These are phyloP conservation scores for Saimiri boliviensis DNA, from an alignment of 2,113 vertebrate genomes.

Conservation along the genomic window DNA sequence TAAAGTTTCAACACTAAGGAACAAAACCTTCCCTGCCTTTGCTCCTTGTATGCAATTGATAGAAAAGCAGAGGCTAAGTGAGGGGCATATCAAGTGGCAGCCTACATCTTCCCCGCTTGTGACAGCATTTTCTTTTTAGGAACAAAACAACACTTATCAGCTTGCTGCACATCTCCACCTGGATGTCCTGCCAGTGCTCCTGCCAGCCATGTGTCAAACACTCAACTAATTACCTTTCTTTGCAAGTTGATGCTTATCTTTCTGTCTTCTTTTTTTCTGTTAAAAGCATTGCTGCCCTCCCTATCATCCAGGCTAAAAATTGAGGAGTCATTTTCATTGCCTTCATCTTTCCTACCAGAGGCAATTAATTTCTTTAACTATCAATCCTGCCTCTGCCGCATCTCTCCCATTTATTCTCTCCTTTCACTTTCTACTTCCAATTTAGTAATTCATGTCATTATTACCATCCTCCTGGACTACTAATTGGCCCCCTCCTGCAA, in stretches of 20 bases:
- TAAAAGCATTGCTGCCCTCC: slow-evolving; percentile 22
- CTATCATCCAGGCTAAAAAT: not conserved
- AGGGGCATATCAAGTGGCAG: not conserved
- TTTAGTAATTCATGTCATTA: slow-evolving; percentile 15
- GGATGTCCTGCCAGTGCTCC: not conserved
- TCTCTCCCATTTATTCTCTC: not conserved
- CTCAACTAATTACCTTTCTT: slow-evolving; percentile 42
- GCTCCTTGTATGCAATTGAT: not conserved
- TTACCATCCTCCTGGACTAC: not conserved
- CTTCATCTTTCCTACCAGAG: slow-evolving; percentile 54
- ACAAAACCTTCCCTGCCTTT: not conserved
- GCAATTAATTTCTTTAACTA: slow-evolving; percentile 42
- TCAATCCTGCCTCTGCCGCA: not conserved
- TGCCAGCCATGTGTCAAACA: not conserved
- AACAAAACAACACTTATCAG: slow-evolving; percentile 45
- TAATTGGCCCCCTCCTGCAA: not conserved
- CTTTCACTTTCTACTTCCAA: not conserved
- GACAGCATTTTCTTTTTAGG: not conserved
- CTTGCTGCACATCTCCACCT: not conserved
- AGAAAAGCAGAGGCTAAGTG: slow-evolving; percentile 44
- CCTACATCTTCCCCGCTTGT: not conserved
- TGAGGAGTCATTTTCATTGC: slow-evolving; percentile 37
- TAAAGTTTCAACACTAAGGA: not conserved
- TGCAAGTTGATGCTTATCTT: slow-evolving; percentile 59
- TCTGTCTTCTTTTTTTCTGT: slow-evolving; percentile 20